Evolutionary conservation across 2,888 invertebrate genomes (phyloP), one percentile per base, ranked within the genome.

Genomic region (Magallana nippona): DNA sequence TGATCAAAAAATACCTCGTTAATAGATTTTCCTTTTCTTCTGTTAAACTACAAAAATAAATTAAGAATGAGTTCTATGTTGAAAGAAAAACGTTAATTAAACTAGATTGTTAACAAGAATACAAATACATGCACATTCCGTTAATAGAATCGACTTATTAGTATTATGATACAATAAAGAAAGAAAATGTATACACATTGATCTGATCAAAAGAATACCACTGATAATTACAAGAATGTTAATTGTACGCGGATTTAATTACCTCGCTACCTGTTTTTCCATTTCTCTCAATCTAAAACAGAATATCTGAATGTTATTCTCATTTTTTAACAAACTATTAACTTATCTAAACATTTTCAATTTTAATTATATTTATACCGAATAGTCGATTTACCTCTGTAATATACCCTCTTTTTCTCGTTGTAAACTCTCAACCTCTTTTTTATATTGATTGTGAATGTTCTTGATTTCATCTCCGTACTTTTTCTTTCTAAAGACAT

Each of bases 21-120:
- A 63, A 63, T 22, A 63, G 27, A 22, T 32, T 63, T 3, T 63
- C 63, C 27, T 63, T 63, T 22, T 63, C 63, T 63, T 63, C 63
- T 15, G 27, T 22, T 22, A 63, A 15, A 63, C 63, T 63, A 15
- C 2, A 63, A 63, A 44, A 8, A 44, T 8, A 10, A 8, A 44
- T 8, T 44, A 27, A 27, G 44, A 44, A 10, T 44, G 8, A 44
- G 8, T 0, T 0, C 44, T 44, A 0, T 44, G 44, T 5, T 3
- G 44, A 5, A 44, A 44, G 5, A 44, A 44, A 44, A 44, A 32
- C 32, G 32, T 2, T 32, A 44, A 44, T 8, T 44, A 44, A 44
- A 44, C 5, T 44, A 0, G 44, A 44, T 44, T 44, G 44, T 8
- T 44, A 8, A 44, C 44, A 44, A 3, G 32, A 32, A 44, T 44